Conservation (phyloP, 2,113 vertebrate species). For the Heterotilapia buettikoferi region DNA sequence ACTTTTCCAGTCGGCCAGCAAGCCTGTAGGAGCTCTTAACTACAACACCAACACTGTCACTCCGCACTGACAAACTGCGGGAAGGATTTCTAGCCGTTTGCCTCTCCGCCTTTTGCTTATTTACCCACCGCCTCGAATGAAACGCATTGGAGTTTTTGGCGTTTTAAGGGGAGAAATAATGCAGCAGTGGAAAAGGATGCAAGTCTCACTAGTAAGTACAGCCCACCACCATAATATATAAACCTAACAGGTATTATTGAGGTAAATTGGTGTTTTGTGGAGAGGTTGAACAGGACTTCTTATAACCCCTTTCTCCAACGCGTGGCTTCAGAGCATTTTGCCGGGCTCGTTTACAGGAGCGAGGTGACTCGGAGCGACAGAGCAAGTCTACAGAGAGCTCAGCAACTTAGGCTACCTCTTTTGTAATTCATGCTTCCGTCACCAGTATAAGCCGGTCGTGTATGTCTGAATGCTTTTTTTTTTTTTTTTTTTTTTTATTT, state of each 20-base stretch:
- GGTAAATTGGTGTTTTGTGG: neutral
- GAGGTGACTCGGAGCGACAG: neutral
- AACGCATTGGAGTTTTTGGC: constrained; percentile 35
- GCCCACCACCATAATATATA: neutral
- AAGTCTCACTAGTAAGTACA: constrained; percentile 57
- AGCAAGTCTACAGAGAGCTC: constrained; percentile 23
- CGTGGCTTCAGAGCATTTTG: neutral
- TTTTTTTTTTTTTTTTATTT: no score
- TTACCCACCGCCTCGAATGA: neutral
- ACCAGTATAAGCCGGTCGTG: neutral
- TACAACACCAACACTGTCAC: constrained; percentile 30
- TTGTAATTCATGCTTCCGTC: neutral
- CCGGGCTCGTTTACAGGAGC: neutral
- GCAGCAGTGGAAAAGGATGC: constrained; percentile 38
- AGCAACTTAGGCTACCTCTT: constrained; percentile 39
- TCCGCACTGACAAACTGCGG: constrained; percentile 43
- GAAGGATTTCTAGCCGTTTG: constrained; percentile 48
- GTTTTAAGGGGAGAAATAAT: constrained; percentile 32
- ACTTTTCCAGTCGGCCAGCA: constrained; percentile 82
- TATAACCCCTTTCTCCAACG: neutral
- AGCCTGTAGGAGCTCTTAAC: constrained; percentile 73
- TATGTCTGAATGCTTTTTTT: neutral
- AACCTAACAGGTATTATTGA: constrained; percentile 8
- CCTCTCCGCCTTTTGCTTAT: neutral
- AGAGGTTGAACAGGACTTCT: neutral